These are phyloP conservation scores for Camponotus fellah DNA, from an alignment of 2,888 invertebrate species.

Conservation along the genomic window DNA sequence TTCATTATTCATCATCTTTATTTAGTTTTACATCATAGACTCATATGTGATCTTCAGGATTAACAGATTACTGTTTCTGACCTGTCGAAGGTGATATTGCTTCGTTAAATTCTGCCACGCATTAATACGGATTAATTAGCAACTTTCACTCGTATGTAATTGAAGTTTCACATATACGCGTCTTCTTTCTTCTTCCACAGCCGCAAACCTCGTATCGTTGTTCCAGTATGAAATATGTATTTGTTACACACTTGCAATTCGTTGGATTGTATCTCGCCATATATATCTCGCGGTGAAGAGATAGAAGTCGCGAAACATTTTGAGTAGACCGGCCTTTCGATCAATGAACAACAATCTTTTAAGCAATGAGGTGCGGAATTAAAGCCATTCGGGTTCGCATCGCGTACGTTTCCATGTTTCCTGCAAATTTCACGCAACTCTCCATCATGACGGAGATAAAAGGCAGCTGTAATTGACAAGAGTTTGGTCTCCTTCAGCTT, in stretches of 20 bases:
- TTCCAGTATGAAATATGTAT: conserved; percentile 22
- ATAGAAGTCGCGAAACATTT: not conserved
- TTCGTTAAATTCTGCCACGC: conserved; percentile 7
- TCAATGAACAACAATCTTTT: conserved; percentile 8
- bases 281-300: conserved; percentile 3
- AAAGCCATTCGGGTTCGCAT: conserved; percentile 12
- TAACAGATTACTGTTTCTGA: conserved; percentile 8
- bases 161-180: not conserved
- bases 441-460: not conserved
- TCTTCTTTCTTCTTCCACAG: not conserved
- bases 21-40: not conserved
- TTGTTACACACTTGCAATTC: conserved; percentile 34
- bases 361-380: conserved; percentile 6
- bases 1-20: not conserved
- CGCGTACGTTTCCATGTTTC: conserved; percentile 9
- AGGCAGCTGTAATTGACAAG: conserved; percentile 39
- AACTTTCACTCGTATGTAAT: conserved; percentile 1
- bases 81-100: not conserved
- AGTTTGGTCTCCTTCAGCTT: not conserved
- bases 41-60: not conserved
- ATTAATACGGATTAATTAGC: conserved; percentile 14
- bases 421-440: not conserved
- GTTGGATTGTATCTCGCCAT: conserved; percentile 23
- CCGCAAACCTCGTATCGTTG: conserved; percentile 16
- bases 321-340: not conserved